Evolutionary conservation across 2,113 vertebrate genomes (phyloP).

Genomic region (Morone chrysops): DNA sequence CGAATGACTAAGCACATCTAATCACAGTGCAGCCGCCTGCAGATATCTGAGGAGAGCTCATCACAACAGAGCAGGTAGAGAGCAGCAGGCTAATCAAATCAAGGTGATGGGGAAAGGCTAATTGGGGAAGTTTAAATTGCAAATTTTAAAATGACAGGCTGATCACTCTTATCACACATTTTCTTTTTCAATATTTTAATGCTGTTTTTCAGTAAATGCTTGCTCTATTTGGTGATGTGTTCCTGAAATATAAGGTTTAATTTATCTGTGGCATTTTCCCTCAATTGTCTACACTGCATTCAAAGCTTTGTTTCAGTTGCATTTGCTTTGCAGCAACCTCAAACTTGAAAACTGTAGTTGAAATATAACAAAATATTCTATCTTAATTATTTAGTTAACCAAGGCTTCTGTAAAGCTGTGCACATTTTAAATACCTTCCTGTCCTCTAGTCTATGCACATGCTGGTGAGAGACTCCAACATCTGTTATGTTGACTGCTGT

Average conservation of each 20-base stretch:
- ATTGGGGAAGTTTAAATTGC: slow-evolving; percentile 65
- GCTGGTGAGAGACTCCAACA: not conserved
- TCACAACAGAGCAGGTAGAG: slow-evolving; percentile 69
- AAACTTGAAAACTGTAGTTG: too few relatives aligned
- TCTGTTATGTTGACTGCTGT: not conserved
- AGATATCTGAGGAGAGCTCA: slow-evolving; percentile 62
- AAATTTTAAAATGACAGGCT: slow-evolving; percentile 56
- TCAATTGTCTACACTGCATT: too few relatives aligned
- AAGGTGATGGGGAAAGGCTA: slow-evolving; percentile 57
- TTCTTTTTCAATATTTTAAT: not conserved
- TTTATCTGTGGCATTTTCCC: too few relatives aligned
- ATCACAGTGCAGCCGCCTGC: slow-evolving; percentile 60
- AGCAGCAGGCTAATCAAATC: slow-evolving; percentile 73
- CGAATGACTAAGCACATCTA: slow-evolving; percentile 57
- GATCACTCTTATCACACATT: slow-evolving; percentile 34
- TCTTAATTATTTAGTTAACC: not conserved
- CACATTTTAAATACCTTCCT: not conserved
- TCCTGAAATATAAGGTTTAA: not conserved
- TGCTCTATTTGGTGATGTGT: not conserved
- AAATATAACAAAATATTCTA: too few relatives aligned
- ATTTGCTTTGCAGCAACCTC: too few relatives aligned
- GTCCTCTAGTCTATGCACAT: not conserved
- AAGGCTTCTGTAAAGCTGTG: not conserved
- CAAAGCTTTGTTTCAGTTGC: too few relatives aligned
- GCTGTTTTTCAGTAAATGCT: not conserved